Conservation (phyloP, 2,888 invertebrate species). For the Elegia similella region DNA sequence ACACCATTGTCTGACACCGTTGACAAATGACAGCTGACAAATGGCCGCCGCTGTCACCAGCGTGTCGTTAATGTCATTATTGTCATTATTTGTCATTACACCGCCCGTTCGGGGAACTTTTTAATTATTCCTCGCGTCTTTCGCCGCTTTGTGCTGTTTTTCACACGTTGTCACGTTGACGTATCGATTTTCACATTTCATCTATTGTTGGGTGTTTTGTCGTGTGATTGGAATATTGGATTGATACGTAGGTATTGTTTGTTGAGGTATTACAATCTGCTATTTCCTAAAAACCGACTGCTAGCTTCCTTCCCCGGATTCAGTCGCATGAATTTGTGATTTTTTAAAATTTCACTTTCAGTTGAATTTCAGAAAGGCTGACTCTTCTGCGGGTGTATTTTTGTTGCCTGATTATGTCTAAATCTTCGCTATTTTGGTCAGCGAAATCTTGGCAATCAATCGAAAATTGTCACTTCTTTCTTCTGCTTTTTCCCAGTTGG, state of each 20-base stretch:
- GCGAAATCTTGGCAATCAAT: too few relatives aligned
- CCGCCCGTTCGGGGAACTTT: conserved; percentile 53
- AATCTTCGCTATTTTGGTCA: too few relatives aligned
- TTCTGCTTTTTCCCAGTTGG: too few relatives aligned
- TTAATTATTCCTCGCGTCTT: conserved; percentile 51
- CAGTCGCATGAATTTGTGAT: too few relatives aligned
- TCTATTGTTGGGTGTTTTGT: conserved; percentile 20
- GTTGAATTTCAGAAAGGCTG: too few relatives aligned
- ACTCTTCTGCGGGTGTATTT: too few relatives aligned
- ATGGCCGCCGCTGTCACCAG: conserved; percentile 46
- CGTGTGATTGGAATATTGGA: not conserved
- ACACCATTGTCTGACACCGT: conserved; percentile 68
- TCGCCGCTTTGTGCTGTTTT: conserved; percentile 26
- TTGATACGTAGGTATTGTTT: not conserved
- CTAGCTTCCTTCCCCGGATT: too few relatives aligned
- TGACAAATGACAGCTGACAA: conserved; percentile 67
- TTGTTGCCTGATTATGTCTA: too few relatives aligned
- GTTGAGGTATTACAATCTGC: not conserved
- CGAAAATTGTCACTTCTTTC: too few relatives aligned
- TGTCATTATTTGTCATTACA: conserved; percentile 60
- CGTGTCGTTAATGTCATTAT: conserved; percentile 60
- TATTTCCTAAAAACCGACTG: too few relatives aligned
- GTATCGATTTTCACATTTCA: conserved; percentile 26
- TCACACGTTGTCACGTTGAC: conserved; percentile 26
- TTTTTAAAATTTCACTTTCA: too few relatives aligned